Conservation (phyloP, 2,797 vertebrate genomes). For the Myoxocephalus aenaeus region DNA sequence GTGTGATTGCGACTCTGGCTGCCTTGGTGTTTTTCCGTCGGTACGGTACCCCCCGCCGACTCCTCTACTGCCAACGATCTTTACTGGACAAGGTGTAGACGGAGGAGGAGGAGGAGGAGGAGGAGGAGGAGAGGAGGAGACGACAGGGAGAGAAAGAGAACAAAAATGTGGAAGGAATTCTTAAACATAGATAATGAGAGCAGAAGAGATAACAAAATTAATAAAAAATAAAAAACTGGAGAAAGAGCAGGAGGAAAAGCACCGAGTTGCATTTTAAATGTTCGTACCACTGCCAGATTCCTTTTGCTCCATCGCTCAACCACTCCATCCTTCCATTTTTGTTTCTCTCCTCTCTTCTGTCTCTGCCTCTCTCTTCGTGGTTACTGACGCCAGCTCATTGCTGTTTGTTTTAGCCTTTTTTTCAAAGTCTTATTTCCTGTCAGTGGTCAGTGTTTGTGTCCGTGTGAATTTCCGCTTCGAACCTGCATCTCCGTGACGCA, state of each 20-base stretch:
- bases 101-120: constrained; percentile 17
- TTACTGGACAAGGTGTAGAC: constrained; percentile 87
- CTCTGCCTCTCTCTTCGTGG: constrained; percentile 57
- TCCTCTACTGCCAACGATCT: constrained; percentile 91
- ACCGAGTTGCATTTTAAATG: constrained; percentile 54
- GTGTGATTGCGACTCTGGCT: constrained; percentile 87
- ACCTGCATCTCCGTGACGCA: constrained; percentile 50
- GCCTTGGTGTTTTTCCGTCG: constrained; percentile 89
- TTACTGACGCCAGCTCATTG: constrained; percentile 85
- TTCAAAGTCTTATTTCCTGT: constrained; percentile 74
- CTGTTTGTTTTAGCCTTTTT: constrained; percentile 85
- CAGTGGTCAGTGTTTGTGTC: constrained; percentile 74
- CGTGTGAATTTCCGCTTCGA: constrained; percentile 72
- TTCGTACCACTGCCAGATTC: constrained; percentile 72
- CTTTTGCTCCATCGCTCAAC: constrained; percentile 69
- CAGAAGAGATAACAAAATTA: constrained; percentile 12
- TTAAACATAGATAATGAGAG: constrained; percentile 39
- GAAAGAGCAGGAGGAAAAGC: constrained; percentile 61
- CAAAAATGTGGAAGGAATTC: constrained; percentile 40
- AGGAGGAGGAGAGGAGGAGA: constrained; percentile 7
- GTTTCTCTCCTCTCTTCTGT: constrained; percentile 32
- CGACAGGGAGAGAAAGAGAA: constrained; percentile 32
- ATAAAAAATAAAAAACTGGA: constrained; percentile 13
- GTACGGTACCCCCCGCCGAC: constrained; percentile 90
- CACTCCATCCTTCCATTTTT: constrained; percentile 53